A percentile compares a stretch with the other conserved stretches of the same genome.
phyloP scores from a whole-genome alignment of 2,888 invertebrate genomes.

The Cenopis cana region DNA sequence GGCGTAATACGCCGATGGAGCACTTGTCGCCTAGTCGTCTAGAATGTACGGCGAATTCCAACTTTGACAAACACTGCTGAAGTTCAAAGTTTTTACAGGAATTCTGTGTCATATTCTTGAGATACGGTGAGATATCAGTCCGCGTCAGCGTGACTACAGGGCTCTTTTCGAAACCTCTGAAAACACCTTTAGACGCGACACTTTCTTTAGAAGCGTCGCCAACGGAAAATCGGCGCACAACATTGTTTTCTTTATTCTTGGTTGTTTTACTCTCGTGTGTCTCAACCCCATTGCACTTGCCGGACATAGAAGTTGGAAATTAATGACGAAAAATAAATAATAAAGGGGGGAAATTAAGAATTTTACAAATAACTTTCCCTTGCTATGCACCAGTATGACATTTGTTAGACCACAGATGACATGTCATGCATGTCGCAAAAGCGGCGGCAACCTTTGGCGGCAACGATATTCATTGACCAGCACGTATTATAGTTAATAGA shows the following conservation, averaged over 20 bases:
- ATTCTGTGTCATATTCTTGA: constrained; percentile 47
- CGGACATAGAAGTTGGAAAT: constrained; percentile 58
- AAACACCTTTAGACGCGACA: constrained; percentile 55
- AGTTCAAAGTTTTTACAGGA: constrained; percentile 10
- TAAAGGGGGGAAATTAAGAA: constrained; percentile 58
- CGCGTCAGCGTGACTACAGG: constrained; percentile 63
- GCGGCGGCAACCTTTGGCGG: too few relatives aligned
- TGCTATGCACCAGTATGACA: constrained; percentile 48
- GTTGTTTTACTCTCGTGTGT: constrained; percentile 45
- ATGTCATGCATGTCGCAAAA: not conserved
- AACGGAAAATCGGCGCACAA: constrained; percentile 42
- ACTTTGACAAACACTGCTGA: constrained; percentile 22
- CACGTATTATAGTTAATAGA: too few relatives aligned
- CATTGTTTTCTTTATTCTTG: constrained; percentile 45
- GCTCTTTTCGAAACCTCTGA: constrained; percentile 63
- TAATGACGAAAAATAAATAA: constrained; percentile 59
- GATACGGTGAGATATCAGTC: constrained; percentile 62
- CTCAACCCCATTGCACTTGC: constrained; percentile 60
- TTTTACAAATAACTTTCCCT: constrained; percentile 59
- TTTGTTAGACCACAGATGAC: constrained; percentile 14
- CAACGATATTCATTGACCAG: too few relatives aligned
- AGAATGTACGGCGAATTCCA: constrained; percentile 43
- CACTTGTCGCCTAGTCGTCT: constrained; percentile 56
- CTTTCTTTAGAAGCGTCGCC: constrained; percentile 48
- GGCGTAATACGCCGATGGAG: constrained; percentile 57